Evolutionary conservation across 2,797 vertebrate genomes (phyloP).

Genomic region (Neopelma chrysocephalum): DNA sequence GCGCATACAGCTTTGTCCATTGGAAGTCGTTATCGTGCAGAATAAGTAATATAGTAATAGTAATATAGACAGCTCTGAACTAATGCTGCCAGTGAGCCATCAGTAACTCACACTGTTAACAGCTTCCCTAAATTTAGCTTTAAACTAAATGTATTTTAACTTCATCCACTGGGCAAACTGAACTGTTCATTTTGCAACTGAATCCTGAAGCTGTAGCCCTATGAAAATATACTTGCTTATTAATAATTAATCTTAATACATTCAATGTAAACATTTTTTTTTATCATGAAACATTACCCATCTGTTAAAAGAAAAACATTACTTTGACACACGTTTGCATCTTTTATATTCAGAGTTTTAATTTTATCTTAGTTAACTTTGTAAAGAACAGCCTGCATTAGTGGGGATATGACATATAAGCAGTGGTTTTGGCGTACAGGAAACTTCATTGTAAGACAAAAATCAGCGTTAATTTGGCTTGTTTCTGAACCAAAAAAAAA

Average conservation of each 20-base stretch:
- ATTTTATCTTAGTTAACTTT: conserved; percentile 48
- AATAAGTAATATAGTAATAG: background rate
- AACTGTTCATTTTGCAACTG: conserved; percentile 49
- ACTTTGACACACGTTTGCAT: background rate
- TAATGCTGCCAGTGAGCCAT: background rate
- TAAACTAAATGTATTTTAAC: conserved; percentile 38
- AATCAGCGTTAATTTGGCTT: background rate
- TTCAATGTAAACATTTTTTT: conserved; percentile 67
- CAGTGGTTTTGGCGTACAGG: background rate
- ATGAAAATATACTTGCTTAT: conserved; percentile 70
- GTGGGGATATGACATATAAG: background rate
- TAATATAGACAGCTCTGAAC: background rate
- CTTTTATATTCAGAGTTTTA: conserved; percentile 65
- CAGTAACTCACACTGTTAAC: background rate
- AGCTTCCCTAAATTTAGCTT: conserved; percentile 63
- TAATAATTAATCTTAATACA: conserved; percentile 78
- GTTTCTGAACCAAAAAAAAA: background rate
- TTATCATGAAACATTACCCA: conserved; percentile 64
- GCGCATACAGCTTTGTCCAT: background rate
- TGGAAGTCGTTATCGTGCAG: background rate
- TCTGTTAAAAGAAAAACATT: conserved; percentile 73
- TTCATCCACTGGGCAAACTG: conserved; percentile 67
- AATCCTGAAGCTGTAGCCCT: conserved; percentile 60
- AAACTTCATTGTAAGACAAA: background rate
- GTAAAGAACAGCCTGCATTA: conserved; percentile 33